Base-by-base conservation (phyloP, 2,113 vertebrate species). In the Myocastor coypus region DNA sequence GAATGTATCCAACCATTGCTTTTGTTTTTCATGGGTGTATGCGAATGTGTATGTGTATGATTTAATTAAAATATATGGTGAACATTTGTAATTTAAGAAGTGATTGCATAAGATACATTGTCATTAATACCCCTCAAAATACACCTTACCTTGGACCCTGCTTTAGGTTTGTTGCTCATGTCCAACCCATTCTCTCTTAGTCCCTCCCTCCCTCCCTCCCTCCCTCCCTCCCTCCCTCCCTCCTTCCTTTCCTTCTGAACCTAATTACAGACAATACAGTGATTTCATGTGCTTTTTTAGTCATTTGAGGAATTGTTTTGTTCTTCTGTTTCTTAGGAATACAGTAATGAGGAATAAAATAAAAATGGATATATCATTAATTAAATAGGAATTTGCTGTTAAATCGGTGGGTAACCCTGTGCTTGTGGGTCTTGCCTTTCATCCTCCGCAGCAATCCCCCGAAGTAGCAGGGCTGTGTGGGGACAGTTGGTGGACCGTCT, bases 221-320 rank as follows among this genome's bases (percentile, higher is more conserved):
- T 50, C 7, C 10, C 19, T 46, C 3, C 42, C 30, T 55, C 9
- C 52, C 2, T 14, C 11, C 69, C 1, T 17, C 17, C 50, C 6
- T 14, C 26, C 66, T n/a, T 69, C 32, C 32, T 69, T n/a, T 71
- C 69, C 32, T 66, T 32, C 73, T n/a, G 11, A 55, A 30, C 52
- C 12, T 80, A 59, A n/a, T 77, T 80, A 61, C 52, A 75, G 46
- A 19, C 22, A 83, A 87, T 81, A 24, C 14, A 81, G 82, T 68
- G 50, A 93, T 63, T 55, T 75, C 42, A 42, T 40, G 22, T 34
- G 86, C 83, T 71, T 50, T 64, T 26, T 87, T 86, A 94, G 50
- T 84, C 63, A 50, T 46, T 83, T 52, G 69, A 34, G 89, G 42
- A 66, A 40, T 50, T 10, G 71, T 34, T 92, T 78, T 83, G 68